Evolutionary conservation across 2,113 vertebrate genomes (phyloP).

Genomic region (Turnix velox): DNA sequence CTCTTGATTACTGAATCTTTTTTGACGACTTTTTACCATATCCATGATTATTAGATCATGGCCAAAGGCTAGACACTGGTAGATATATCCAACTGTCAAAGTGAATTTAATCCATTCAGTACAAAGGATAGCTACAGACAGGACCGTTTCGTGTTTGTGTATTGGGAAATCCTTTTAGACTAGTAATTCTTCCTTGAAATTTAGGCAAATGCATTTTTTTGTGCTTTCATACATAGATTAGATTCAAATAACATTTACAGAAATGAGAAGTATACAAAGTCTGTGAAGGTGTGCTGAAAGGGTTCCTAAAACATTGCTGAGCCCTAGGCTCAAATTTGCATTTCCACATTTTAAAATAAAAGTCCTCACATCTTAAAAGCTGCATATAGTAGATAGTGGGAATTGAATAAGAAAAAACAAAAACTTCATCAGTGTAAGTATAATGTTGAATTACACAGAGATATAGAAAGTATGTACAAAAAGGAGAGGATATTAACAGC

Average conservation of each 20-base stretch:
- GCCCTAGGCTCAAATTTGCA: background rate
- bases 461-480: too few species aligned
- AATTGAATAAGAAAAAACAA: background rate
- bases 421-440: background rate
- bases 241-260: background rate
- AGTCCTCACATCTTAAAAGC: background rate
- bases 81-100: slow-evolving; percentile 66
- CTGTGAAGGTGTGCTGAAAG: background rate
- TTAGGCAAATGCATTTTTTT: background rate
- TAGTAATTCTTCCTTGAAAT: background rate
- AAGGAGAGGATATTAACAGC: too few species aligned
- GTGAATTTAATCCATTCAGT: slow-evolving; percentile 58
- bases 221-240: background rate
- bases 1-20: slow-evolving; percentile 59
- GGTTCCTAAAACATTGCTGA: background rate
- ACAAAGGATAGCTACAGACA: slow-evolving; percentile 43
- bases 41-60: slow-evolving; percentile 61
- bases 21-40: slow-evolving; percentile 59
- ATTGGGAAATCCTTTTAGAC: background rate
- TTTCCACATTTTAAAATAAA: background rate
- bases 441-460: background rate
- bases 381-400: background rate
- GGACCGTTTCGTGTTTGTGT: slow-evolving; percentile 33
- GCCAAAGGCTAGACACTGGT: slow-evolving; percentile 54
- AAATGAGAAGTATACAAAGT: background rate